Percentiles rank a stretch among this genome's conserved stretches.
Evolutionary conservation across 1,140 invertebrate genomes (phyloP).

Genomic region (Homalodisca vitripennis): DNA sequence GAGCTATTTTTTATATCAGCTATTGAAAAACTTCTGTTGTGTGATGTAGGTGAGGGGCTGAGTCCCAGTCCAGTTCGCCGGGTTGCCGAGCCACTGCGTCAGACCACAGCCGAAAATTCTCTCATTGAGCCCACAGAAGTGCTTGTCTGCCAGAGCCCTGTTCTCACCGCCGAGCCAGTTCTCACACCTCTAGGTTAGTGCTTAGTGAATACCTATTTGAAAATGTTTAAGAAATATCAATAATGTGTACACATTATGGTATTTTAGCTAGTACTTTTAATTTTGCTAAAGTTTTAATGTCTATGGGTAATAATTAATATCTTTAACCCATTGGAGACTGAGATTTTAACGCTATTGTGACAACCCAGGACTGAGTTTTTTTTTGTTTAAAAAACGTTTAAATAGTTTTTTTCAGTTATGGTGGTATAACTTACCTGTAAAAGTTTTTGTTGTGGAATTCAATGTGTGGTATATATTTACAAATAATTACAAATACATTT

Average conservation of each 20-base stretch:
- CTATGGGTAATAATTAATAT: too few species aligned
- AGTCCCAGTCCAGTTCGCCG: constrained; percentile 31
- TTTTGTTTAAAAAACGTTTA: too few species aligned
- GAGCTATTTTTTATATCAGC: neutral
- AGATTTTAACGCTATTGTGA: too few species aligned
- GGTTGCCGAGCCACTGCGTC: constrained; percentile 48
- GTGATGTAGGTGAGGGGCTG: constrained; percentile 19
- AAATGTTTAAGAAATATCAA: neutral
- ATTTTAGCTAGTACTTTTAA: too few species aligned
- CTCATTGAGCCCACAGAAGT: constrained; percentile 81
- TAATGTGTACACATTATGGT: neutral
- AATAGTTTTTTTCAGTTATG: too few species aligned
- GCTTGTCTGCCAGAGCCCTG: constrained; percentile 67
- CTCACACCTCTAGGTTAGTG: constrained; percentile 75
- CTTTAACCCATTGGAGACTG: too few species aligned
- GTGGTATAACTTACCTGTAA: too few species aligned
- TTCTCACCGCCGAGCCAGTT: constrained; percentile 74
- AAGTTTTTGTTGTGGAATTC: too few species aligned
- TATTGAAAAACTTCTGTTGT: neutral
- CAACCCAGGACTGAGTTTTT: too few species aligned
- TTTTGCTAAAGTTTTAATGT: too few species aligned
- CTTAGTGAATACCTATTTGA: neutral
- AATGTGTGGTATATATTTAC: too few species aligned
- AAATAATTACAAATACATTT: too few species aligned
- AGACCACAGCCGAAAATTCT: constrained; percentile 57